Evolutionary conservation across 1,140 invertebrate genomes (phyloP).

Genomic region (Coelopa frigida): DNA sequence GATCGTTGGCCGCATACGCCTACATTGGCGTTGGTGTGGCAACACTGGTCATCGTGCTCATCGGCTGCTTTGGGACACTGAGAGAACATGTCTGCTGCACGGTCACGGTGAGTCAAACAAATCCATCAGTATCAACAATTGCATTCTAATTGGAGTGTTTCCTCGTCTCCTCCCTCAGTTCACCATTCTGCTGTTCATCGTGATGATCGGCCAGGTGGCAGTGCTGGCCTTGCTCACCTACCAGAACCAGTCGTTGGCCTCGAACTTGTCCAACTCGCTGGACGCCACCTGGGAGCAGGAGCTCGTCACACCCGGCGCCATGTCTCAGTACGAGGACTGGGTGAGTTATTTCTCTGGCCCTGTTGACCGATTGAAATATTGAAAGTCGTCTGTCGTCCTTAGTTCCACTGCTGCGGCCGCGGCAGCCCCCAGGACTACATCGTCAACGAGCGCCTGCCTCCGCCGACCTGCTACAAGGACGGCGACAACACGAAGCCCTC

Average conservation of each 20-base stretch:
- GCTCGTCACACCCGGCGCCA: constrained; percentile 30
- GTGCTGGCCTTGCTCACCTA: constrained; percentile 16
- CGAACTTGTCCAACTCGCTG: constrained; percentile 26
- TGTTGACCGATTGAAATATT: not conserved
- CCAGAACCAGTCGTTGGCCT: constrained; percentile 10
- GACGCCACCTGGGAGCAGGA: constrained; percentile 34
- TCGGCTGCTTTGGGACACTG: constrained; percentile 33
- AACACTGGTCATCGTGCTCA: constrained; percentile 25
- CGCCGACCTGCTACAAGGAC: constrained; percentile 26
- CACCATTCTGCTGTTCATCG: constrained; percentile 21
- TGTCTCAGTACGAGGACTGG: constrained; percentile 39
- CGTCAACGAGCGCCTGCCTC: constrained; percentile 21
- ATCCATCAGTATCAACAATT: constrained; percentile 1
- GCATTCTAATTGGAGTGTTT: not conserved
- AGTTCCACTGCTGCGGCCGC: constrained; percentile 52
- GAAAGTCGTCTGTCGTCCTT: constrained; percentile 6
- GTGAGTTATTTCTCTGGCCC: constrained; percentile 15
- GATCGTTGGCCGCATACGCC: constrained; percentile 10
- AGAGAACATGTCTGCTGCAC: constrained; percentile 37
- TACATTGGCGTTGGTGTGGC: constrained; percentile 24
- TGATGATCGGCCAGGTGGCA: constrained; percentile 26
- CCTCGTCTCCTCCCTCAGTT: constrained; percentile 20
- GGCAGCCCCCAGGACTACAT: constrained; percentile 36
- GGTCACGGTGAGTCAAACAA: constrained; percentile 23
- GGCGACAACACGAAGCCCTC: constrained; percentile 26